Percentiles rank a stretch among this genome's conserved stretches.
phyloP scores from a whole-genome alignment of 2,888 invertebrate species.

The Agrypnus murinus region DNA sequence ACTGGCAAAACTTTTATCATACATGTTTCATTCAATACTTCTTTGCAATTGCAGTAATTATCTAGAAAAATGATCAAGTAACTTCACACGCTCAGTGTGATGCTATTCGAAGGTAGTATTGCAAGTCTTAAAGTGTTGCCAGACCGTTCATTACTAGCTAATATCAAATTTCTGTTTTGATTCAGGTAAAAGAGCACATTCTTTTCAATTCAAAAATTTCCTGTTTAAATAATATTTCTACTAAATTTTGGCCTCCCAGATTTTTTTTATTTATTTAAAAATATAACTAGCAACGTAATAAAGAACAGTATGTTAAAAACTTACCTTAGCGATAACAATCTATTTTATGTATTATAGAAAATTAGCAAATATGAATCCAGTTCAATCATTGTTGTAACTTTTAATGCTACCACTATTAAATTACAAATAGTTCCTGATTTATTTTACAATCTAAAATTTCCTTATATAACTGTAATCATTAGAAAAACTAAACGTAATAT shows the following conservation, averaged over 20 bases:
- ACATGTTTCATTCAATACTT: too few relatives aligned
- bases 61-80: too few relatives aligned
- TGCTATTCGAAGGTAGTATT: too few relatives aligned
- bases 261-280: background rate
- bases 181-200: too few relatives aligned
- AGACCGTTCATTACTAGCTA: too few relatives aligned
- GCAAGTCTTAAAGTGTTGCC: too few relatives aligned
- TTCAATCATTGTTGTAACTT: background rate
- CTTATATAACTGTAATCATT: too few relatives aligned
- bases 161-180: too few relatives aligned
- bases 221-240: background rate
- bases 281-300: background rate
- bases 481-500: background rate
- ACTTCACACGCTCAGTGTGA: too few relatives aligned
- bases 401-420: background rate
- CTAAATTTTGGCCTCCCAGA: background rate
- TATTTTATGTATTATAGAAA: background rate
- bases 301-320: background rate
- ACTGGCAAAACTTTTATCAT: too few relatives aligned
- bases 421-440: conserved; percentile 4
- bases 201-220: too few relatives aligned
- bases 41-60: too few relatives aligned
- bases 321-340: background rate
- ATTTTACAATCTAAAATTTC: background rate
- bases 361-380: background rate